Percentiles rank a stretch among this genome's conserved stretches.
phyloP scores from a whole-genome alignment of 2,797 vertebrate species.

The Aeoliscus strigatus region DNA sequence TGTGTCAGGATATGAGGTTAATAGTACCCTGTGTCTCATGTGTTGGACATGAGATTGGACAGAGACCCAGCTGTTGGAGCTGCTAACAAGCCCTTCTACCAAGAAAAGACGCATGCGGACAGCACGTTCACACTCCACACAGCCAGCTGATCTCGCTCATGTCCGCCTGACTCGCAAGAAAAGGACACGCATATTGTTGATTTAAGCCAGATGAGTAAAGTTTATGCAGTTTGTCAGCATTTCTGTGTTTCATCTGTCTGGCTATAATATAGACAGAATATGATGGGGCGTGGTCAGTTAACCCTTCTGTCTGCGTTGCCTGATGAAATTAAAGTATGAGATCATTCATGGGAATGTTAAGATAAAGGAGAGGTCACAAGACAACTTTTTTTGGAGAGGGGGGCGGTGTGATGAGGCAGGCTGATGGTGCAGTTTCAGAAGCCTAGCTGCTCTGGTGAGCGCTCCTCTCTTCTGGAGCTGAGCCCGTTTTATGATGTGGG shows the following conservation, averaged over 20 bases:
- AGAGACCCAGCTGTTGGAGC: conserved; percentile 28
- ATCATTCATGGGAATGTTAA: neutral
- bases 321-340: too few relatives aligned
- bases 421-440: conserved; percentile 17
- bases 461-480: conserved; percentile 20
- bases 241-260: too few relatives aligned
- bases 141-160: conserved; percentile 16
- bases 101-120: conserved; percentile 9
- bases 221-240: too few relatives aligned
- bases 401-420: conserved; percentile 1
- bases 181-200: neutral
- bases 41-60: conserved; percentile 10
- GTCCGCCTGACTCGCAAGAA: neutral
- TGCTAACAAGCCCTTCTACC: conserved; percentile 22
- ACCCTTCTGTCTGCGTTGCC: too few relatives aligned
- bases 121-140: conserved; percentile 12
- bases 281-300: too few relatives aligned
- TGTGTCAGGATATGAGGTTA: conserved; percentile 11
- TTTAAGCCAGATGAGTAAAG: too few relatives aligned
- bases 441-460: conserved; percentile 9
- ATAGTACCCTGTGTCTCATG: conserved; percentile 7
- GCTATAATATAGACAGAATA: too few relatives aligned
- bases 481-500: conserved; percentile 52
- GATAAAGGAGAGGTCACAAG: too few relatives aligned
- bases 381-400: conserved; percentile 2